Conservation (phyloP, 2,888 invertebrate genomes). For the Aphidoletes aphidimyza region DNA sequence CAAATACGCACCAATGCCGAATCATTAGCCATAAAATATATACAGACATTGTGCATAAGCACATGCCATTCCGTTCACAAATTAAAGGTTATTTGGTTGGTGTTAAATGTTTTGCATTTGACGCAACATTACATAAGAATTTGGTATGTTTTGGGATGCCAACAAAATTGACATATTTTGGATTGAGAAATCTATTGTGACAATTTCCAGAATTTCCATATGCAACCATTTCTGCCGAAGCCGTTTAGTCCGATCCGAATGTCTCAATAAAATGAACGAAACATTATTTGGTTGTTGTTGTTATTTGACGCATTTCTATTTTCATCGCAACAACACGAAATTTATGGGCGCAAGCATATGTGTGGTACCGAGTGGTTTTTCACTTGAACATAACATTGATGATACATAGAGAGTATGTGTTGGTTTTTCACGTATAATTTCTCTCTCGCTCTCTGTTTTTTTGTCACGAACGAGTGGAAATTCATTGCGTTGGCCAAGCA, state of each 20-base stretch:
- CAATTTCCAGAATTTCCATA: background rate
- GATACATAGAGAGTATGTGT: background rate
- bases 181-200: background rate
- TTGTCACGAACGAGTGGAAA: too few species aligned
- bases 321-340: background rate
- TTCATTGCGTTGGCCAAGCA: too few species aligned
- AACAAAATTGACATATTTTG: too few species aligned
- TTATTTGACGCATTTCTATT: conserved; percentile 30
- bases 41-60: background rate
- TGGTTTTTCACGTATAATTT: too few species aligned
- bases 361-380: conserved; percentile 1
- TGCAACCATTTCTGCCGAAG: background rate
- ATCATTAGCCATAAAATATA: too few species aligned
- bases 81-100: too few species aligned
- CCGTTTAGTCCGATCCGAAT: too few species aligned
- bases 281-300: too few species aligned
- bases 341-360: background rate
- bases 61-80: background rate
- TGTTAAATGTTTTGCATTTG: background rate
- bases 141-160: background rate
- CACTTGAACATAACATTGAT: background rate
- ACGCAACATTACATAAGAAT: background rate
- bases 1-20: too few species aligned
- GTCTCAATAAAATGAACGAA: background rate
- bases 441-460: too few species aligned